Conservation (phyloP, 2,888 invertebrate species). For the Julus scanicus region DNA sequence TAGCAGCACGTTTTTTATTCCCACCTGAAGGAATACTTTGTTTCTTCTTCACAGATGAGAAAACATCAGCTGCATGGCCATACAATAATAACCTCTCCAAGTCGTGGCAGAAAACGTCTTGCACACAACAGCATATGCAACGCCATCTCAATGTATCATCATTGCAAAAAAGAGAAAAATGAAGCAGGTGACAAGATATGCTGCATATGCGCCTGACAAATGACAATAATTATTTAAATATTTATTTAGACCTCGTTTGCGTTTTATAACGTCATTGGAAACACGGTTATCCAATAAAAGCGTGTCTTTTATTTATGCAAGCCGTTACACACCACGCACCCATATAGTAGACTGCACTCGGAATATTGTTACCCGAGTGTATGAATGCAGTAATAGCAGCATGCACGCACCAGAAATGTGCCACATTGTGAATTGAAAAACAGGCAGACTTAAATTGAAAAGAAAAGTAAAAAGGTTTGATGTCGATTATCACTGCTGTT, state of each 20-base stretch:
- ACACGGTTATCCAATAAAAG: conserved; percentile 20
- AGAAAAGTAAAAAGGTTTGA: not conserved
- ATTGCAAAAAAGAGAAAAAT: not conserved
- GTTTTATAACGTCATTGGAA: conserved; percentile 30
- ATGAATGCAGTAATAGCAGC: conserved; percentile 28
- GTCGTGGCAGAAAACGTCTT: not conserved
- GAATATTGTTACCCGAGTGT: conserved; percentile 8
- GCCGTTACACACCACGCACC: not conserved
- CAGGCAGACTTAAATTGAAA: conserved; percentile 28
- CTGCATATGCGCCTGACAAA: not conserved
- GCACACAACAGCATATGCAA: not conserved
- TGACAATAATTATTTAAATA: conserved; percentile 31
- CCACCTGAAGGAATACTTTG: no score
- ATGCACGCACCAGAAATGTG: not conserved
- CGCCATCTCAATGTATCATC: not conserved
- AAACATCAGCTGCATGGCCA: not conserved
- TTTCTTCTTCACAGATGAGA: not conserved
- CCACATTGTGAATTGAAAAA: not conserved
- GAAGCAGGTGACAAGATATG: not conserved
- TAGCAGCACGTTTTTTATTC: no score
- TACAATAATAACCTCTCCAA: not conserved
- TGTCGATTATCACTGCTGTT: not conserved
- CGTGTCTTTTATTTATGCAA: conserved; percentile 22
- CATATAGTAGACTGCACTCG: not conserved
- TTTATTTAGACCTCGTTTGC: not conserved